A percentile compares a stretch with the other conserved stretches of the same genome.
These are phyloP conservation scores for Monochamus alternatus DNA, from an alignment of 2,888 invertebrate genomes.

Conservation along the genomic window DNA sequence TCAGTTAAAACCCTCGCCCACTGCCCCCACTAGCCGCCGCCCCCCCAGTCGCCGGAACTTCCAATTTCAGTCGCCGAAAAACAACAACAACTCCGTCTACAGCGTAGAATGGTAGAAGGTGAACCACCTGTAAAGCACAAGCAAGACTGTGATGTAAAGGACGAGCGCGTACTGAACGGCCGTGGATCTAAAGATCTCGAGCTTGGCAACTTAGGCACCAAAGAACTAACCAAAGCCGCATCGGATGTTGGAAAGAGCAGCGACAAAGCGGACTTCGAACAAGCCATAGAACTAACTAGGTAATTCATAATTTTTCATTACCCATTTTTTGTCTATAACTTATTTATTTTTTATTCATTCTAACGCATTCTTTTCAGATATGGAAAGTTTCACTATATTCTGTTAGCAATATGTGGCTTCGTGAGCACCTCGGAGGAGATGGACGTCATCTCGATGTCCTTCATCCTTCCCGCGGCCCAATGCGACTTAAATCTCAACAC, in stretches of 20 bases:
- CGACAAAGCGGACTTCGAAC: slow-evolving; percentile 89
- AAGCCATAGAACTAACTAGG: slow-evolving; percentile 86
- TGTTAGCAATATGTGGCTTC: slow-evolving; percentile 93
- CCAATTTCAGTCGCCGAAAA: slow-evolving; percentile 53
- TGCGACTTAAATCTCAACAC: slow-evolving; percentile 92
- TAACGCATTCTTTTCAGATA: slow-evolving; percentile 73
- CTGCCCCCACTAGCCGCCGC: slow-evolving; percentile 67
- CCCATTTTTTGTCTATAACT: too few relatives aligned
- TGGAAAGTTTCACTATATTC: slow-evolving; percentile 91
- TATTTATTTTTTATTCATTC: too few relatives aligned
- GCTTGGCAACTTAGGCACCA: slow-evolving; percentile 60
- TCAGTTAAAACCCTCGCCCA: slow-evolving; percentile 62
- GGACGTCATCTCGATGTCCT: slow-evolving; percentile 96
- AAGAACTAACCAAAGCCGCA: slow-evolving; percentile 66
- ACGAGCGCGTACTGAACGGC: slow-evolving; percentile 86
- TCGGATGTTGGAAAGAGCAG: slow-evolving; percentile 75
- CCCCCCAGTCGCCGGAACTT: slow-evolving; percentile 53
- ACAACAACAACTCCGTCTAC: slow-evolving; percentile 59
- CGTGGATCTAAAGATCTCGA: slow-evolving; percentile 79
- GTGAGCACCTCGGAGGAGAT: slow-evolving; percentile 96
- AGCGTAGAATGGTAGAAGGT: slow-evolving; percentile 93
- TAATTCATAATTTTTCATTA: slow-evolving; percentile 13
- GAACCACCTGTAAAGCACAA: slow-evolving; percentile 83
- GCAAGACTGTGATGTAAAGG: slow-evolving; percentile 90
- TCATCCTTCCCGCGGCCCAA: slow-evolving; percentile 93